These are phyloP conservation scores for Caenorhabditis briggsae DNA, from an alignment of 1,140 invertebrate species.

Conservation along the genomic window DNA sequence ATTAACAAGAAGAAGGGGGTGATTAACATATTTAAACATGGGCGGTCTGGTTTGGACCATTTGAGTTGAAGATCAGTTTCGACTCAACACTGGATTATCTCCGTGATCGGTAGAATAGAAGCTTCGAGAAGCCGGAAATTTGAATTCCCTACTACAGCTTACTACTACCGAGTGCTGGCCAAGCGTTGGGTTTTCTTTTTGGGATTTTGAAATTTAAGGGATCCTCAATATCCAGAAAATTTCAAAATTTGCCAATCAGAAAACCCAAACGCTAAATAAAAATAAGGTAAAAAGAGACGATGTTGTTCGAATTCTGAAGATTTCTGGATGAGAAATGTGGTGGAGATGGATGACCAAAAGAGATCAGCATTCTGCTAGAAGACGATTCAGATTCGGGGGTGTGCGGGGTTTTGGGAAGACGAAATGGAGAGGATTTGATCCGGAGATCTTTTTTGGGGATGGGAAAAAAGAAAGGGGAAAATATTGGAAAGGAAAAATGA, in stretches of 20 bases:
- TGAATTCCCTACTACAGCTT: background rate
- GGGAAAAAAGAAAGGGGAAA: background rate
- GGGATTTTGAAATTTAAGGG: background rate
- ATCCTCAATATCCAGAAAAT: too few species aligned
- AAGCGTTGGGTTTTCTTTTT: background rate
- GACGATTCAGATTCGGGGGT: conserved; percentile 16
- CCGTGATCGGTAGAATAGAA: conserved; percentile 49
- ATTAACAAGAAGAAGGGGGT: conserved; percentile 2
- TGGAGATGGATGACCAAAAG: conserved; percentile 18
- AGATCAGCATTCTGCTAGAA: conserved; percentile 41
- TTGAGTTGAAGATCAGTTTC: conserved; percentile 52
- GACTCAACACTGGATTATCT: conserved; percentile 54
- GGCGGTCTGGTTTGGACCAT: background rate
- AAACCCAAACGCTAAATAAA: background rate
- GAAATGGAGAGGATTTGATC: conserved; percentile 33
- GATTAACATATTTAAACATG: background rate
- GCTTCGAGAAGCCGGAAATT: background rate
- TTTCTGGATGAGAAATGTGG: background rate
- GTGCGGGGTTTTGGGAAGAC: background rate
- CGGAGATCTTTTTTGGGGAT: conserved; percentile 23
- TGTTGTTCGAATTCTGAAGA: background rate
- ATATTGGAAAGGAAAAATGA: background rate
- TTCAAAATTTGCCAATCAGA: background rate
- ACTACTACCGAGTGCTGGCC: conserved; percentile 51
- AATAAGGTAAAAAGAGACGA: background rate